Percentiles rank a stretch among this genome's conserved stretches.
Conservation (phyloP, 2,797 vertebrate genomes). For the Tamandua tetradactyla region DNA sequence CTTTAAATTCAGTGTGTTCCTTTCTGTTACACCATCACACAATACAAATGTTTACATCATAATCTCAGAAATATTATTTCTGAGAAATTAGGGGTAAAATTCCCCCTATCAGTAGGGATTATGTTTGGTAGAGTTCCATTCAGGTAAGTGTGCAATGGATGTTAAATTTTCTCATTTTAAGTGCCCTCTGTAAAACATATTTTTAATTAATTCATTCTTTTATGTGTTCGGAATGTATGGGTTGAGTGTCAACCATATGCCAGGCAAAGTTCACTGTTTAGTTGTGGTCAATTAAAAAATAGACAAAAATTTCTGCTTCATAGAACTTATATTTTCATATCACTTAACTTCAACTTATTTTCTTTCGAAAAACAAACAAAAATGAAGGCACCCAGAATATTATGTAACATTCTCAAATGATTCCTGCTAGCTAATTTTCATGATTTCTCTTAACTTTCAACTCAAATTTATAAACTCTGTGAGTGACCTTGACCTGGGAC, state of each 20-base stretch:
- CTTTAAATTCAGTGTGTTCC: not conserved
- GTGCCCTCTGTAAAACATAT: not conserved
- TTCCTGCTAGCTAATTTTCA: not conserved
- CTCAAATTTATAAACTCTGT: not conserved
- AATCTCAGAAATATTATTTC: not conserved
- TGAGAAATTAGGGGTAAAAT: too few species aligned
- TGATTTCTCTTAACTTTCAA: not conserved
- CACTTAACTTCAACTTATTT: not conserved
- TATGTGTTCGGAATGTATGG: not conserved
- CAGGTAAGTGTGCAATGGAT: not conserved
- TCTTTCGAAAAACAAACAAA: not conserved
- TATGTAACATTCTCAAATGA: not conserved
- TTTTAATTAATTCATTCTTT: conserved; percentile 14
- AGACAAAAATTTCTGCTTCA: not conserved
- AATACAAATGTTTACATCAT: not conserved
- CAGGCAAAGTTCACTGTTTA: not conserved
- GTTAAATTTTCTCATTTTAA: conserved; percentile 12
- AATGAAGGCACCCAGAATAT: not conserved
- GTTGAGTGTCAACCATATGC: not conserved
- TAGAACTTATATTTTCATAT: not conserved
- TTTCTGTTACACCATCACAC: not conserved
- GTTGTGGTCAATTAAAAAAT: not conserved
- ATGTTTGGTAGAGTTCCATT: not conserved
- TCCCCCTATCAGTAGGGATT: not conserved
- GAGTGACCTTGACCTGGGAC: not conserved